phyloP scores from a whole-genome alignment of 2,888 invertebrate genomes.

The Ypsolopha scabrella region DNA sequence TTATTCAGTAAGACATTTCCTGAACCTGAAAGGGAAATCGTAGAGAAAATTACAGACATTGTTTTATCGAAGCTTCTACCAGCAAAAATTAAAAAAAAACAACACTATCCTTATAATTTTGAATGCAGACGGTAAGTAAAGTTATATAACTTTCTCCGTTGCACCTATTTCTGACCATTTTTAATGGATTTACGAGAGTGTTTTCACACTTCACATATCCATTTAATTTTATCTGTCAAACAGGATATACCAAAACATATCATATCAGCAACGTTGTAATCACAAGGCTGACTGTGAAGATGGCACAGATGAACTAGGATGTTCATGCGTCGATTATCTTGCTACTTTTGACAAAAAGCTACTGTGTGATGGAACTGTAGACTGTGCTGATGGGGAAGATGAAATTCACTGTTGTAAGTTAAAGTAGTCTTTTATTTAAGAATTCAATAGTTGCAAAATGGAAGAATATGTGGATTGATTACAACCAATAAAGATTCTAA shows the following conservation, averaged over 20 bases:
- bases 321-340: constrained; percentile 80
- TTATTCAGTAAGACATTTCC: background rate
- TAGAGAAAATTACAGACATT: constrained; percentile 29
- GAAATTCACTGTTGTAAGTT: constrained; percentile 79
- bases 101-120: constrained; percentile 39
- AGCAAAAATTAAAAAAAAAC: constrained; percentile 42
- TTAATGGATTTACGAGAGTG: background rate
- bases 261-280: constrained; percentile 74
- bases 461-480: no score
- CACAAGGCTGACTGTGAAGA: constrained; percentile 83
- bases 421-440: background rate
- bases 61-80: constrained; percentile 32
- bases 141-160: background rate
- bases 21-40: background rate
- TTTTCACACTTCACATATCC: no score
- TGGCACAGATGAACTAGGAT: constrained; percentile 81
- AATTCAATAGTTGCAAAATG: no score
- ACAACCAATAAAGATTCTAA: no score
- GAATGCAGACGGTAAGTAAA: constrained; percentile 49
- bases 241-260: constrained; percentile 76
- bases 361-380: constrained; percentile 80
- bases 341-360: constrained; percentile 56
- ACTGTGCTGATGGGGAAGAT: constrained; percentile 82
- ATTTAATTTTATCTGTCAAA: no score
- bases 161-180: background rate